Percentiles rank a stretch among this genome's conserved stretches.
phyloP scores from a whole-genome alignment of 2,797 vertebrate species.

The Lacerta agilis region DNA sequence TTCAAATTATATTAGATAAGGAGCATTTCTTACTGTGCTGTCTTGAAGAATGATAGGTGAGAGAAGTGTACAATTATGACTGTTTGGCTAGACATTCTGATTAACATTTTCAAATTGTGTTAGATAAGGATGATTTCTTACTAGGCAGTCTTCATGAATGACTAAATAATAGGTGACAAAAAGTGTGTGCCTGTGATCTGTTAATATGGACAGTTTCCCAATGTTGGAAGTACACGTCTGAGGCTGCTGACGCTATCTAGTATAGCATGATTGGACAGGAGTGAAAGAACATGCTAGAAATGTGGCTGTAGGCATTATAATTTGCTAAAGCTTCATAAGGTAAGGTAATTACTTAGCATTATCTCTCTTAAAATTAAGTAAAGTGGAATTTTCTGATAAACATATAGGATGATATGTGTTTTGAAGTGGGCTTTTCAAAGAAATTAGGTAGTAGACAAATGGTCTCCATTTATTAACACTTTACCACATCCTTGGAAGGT shows the following conservation, averaged over 20 bases:
- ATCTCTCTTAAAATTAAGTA: background rate
- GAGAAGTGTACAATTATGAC: background rate
- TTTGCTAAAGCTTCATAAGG: background rate
- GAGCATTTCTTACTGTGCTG: background rate
- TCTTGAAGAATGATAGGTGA: constrained; percentile 1
- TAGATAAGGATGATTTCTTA: constrained; percentile 10
- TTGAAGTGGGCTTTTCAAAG: constrained; percentile 30
- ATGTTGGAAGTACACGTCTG: background rate
- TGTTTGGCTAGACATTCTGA: constrained; percentile 6
- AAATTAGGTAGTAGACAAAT: background rate
- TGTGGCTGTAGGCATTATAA: background rate
- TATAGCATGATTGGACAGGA: background rate
- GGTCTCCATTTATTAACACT: constrained; percentile 36
- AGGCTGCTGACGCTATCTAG: background rate
- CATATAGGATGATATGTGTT: background rate
- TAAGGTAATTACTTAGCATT: constrained; percentile 9
- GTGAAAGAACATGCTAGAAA: background rate
- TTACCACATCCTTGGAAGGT: background rate
- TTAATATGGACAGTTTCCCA: background rate
- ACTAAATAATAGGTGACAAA: background rate
- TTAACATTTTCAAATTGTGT: background rate
- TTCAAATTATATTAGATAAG: constrained; percentile 2
- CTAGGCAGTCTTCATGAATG: background rate
- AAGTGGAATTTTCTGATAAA: constrained; percentile 26
- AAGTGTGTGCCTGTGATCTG: background rate